Percentiles rank a stretch among this genome's conserved stretches.
Evolutionary conservation across 2,113 vertebrate species (phyloP).

Genomic region (Tapirus terrestris): DNA sequence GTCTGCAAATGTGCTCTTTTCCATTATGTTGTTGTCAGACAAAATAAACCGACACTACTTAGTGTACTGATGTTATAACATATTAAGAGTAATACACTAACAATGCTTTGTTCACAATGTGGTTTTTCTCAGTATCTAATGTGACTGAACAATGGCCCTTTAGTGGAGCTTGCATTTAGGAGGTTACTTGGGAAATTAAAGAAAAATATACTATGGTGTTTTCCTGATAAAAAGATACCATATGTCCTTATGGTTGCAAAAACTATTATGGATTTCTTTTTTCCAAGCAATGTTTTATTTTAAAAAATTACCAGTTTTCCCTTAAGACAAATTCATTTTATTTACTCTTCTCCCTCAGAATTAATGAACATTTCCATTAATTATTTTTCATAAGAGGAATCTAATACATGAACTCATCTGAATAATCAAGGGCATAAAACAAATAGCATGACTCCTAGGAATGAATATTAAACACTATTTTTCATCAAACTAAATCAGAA

Average conservation of each 20-base stretch:
- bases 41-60: neutral
- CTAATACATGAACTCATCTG: constrained; percentile 6
- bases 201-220: neutral
- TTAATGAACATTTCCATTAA: constrained; percentile 3
- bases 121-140: neutral
- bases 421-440: neutral
- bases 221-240: neutral
- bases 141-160: neutral
- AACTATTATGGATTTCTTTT: neutral
- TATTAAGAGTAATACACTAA: neutral
- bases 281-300: neutral
- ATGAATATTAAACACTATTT: neutral
- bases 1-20: neutral
- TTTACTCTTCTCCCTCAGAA: neutral
- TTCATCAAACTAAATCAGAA: neutral
- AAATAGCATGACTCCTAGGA: neutral
- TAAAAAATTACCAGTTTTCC: neutral
- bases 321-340: constrained; percentile 14
- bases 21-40: neutral
- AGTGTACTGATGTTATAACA: neutral
- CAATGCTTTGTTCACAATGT: neutral
- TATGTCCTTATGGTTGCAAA: neutral
- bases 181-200: neutral
- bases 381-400: constrained; percentile 6
- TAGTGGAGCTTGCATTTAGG: neutral